These are phyloP conservation scores for Cavia aperea DNA, from an alignment of 2,113 vertebrate species.

Conservation along the genomic window DNA sequence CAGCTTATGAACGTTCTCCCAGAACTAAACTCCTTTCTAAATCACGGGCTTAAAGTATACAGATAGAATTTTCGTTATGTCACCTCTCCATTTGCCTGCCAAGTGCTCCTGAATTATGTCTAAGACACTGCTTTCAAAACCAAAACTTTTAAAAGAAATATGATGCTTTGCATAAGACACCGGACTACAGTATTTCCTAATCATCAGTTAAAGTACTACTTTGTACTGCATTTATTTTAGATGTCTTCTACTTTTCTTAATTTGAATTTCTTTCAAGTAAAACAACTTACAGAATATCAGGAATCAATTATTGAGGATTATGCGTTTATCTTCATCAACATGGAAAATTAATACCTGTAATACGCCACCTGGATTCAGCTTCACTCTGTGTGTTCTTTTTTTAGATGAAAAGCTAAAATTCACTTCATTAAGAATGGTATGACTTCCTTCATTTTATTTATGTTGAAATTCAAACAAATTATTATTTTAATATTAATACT, in stretches of 20 bases:
- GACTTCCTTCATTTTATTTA: constrained; percentile 55
- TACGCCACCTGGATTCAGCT: constrained; percentile 38
- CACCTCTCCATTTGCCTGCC: background rate
- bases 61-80: background rate
- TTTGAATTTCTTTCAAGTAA: constrained; percentile 52
- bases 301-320: constrained; percentile 56
- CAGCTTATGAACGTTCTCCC: background rate
- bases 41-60: background rate
- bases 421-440: constrained; percentile 38
- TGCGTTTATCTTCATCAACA: constrained; percentile 60
- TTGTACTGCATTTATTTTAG: constrained; percentile 45
- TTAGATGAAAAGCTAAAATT: constrained; percentile 36
- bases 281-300: constrained; percentile 51
- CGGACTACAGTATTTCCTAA: constrained; percentile 52
- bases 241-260: constrained; percentile 38
- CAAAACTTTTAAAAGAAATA: constrained; percentile 32
- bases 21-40: background rate
- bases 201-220: constrained; percentile 37
- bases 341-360: constrained; percentile 38
- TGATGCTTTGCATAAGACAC: constrained; percentile 9
- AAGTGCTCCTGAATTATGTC: background rate
- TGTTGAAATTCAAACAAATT: constrained; percentile 40
- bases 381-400: constrained; percentile 25
- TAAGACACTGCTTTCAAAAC: background rate
- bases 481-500: constrained; percentile 35